Evolutionary conservation across 2,797 vertebrate genomes (phyloP).

Genomic region (Intellagama lesueurii): DNA sequence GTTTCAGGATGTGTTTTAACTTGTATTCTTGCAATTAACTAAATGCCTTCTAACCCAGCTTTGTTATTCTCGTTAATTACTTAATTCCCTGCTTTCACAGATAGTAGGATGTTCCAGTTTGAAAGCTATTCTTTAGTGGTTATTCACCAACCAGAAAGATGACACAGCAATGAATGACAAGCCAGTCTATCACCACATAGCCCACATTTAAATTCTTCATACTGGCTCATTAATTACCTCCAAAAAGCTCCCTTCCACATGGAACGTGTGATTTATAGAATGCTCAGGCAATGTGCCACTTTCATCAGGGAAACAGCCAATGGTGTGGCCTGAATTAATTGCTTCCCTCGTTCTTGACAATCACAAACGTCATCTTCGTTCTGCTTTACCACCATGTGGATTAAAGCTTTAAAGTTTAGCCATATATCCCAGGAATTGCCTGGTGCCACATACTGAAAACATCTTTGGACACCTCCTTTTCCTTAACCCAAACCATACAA

Average conservation of each 20-base stretch:
- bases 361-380: constrained; percentile 2
- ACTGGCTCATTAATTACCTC: constrained; percentile 75
- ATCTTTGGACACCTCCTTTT: not conserved
- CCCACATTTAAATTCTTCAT: constrained; percentile 74
- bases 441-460: not conserved
- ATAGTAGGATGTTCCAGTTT: constrained; percentile 65
- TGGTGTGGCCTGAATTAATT: constrained; percentile 51
- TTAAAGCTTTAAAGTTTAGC: not conserved
- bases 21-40: constrained; percentile 69
- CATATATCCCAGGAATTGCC: not conserved
- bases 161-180: constrained; percentile 71
- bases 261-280: constrained; percentile 73
- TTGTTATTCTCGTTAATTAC: constrained; percentile 69
- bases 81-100: constrained; percentile 68
- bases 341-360: constrained; percentile 4
- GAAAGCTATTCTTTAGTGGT: constrained; percentile 75
- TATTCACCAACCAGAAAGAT: constrained; percentile 67
- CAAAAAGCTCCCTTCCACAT: constrained; percentile 61
- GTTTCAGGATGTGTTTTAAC: constrained; percentile 80
- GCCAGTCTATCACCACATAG: constrained; percentile 67
- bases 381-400: not conserved
- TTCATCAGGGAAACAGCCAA: constrained; percentile 41
- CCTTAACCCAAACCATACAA: not conserved
- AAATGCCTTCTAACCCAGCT: constrained; percentile 59
- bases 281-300: constrained; percentile 68